A percentile compares a stretch with the other conserved stretches of the same genome.
These are phyloP conservation scores for Stictocephala bisonia DNA, from an alignment of 2,888 invertebrate genomes.

Conservation along the genomic window DNA sequence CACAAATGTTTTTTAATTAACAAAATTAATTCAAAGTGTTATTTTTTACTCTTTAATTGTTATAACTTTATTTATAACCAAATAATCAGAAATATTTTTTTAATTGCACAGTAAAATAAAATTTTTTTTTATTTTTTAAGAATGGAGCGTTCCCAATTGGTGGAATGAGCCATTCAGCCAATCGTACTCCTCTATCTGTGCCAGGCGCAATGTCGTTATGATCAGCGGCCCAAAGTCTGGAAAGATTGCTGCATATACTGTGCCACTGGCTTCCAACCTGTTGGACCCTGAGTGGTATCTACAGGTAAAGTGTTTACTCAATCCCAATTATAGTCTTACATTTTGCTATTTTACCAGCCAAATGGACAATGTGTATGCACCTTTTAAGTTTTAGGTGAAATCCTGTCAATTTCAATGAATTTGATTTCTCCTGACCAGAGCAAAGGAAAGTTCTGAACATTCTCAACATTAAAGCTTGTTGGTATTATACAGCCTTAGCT, in stretches of 20 bases:
- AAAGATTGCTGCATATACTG: slow-evolving; percentile 78
- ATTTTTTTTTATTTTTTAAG: neutral
- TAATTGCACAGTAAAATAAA: neutral
- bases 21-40: too few species aligned
- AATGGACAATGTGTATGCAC: too few species aligned
- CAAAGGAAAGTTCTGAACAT: too few species aligned
- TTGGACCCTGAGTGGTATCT: neutral
- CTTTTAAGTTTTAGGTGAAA: too few species aligned
- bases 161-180: too few species aligned
- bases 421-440: too few species aligned
- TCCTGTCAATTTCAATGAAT: too few species aligned
- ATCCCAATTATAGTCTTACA: neutral
- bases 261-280: slow-evolving; percentile 67
- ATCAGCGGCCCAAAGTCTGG: slow-evolving; percentile 71
- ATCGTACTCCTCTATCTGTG: neutral
- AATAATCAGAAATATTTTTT: neutral
- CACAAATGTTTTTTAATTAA: neutral
- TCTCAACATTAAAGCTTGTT: too few species aligned
- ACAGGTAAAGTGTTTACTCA: neutral
- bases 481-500: too few species aligned
- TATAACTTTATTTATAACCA: neutral
- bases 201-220: slow-evolving; percentile 69
- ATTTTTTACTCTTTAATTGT: too few species aligned
- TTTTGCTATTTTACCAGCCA: too few species aligned
- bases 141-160: too few species aligned